Base-by-base conservation (phyloP, 1,140 invertebrate genomes). In the Drosophila tristis region DNA sequence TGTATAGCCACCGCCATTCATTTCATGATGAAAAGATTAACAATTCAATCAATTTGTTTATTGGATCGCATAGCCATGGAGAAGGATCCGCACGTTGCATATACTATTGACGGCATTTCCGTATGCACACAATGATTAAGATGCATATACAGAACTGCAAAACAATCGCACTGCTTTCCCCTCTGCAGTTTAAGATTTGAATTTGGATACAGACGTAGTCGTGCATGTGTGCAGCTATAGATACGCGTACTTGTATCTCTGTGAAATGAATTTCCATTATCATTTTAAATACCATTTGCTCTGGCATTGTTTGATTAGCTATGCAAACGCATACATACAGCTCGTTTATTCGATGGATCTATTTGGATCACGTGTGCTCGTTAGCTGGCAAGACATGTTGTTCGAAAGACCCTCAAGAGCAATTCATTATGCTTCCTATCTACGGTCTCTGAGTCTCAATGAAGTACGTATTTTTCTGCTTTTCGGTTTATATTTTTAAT, bases 231-330 rank as follows among this genome's bases (percentile, higher is more conserved):
- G 11, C 11, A 49, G 11, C 16, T 39, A 42, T 35, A 61, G 56
- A 61, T 49, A 44, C 35, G 25, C 20, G 11, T 29, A 15, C 23
- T 56, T 67, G 43, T 39, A 43, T 55, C 54, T 55, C 23, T 57
- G 35, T 54, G 11, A 15, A 23, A 39, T 20, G 42, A 64, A 55
- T 65, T 72, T 73, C 60, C 72, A 74, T 74, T 74, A 57, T 50
- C 50, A 74, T 74, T 74, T 64, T 39, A 49, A 43, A 56, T 64
- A 57, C 51, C 68, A 53, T 73, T 74, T 74, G 44, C 47, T 48
- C 59, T 42, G 43, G 35, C 59, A 16, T 31, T 75, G 42, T 75
- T 74, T 49, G 29, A n/a, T 26, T 74, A 59, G 62, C 72, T 65
- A 51, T 31, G 45, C 42, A 44, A 42, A 64, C n/a, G 20, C 51